Percentiles rank a stretch among this genome's conserved stretches.
Evolutionary conservation across 2,113 vertebrate genomes (phyloP).

Genomic region (Pagrus major): DNA sequence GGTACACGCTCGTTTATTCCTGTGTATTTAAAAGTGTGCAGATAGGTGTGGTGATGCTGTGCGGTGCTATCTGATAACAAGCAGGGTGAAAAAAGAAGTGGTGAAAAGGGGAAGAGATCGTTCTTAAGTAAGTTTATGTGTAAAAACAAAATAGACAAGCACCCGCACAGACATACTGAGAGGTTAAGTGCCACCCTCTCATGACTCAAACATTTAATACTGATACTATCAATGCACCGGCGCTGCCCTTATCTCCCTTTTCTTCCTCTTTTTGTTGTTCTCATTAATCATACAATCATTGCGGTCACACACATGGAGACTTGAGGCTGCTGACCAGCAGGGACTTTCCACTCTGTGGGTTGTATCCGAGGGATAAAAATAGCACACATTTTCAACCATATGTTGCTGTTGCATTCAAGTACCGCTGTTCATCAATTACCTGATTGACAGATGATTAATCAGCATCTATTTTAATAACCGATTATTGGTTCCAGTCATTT

Average conservation of each 20-base stretch:
- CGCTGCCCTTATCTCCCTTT: background rate
- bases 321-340: background rate
- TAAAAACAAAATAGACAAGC: conserved; percentile 3
- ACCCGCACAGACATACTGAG: background rate
- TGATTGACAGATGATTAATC: background rate
- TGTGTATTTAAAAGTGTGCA: background rate
- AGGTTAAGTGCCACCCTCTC: background rate
- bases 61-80: background rate
- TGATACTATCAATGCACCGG: background rate
- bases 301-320: background rate
- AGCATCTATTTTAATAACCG: background rate
- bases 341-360: conserved; percentile 16
- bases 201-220: conserved; percentile 18
- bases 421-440: background rate
- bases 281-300: background rate
- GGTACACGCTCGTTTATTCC: background rate
- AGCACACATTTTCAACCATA: background rate
- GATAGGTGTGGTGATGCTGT: background rate
- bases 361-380: background rate
- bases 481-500: background rate
- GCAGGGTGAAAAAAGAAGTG: background rate
- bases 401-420: background rate
- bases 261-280: background rate
- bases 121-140: background rate
- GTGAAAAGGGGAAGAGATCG: background rate